These are phyloP conservation scores for Lepidostoma basale DNA, from an alignment of 1,140 invertebrate genomes.

Conservation along the genomic window DNA sequence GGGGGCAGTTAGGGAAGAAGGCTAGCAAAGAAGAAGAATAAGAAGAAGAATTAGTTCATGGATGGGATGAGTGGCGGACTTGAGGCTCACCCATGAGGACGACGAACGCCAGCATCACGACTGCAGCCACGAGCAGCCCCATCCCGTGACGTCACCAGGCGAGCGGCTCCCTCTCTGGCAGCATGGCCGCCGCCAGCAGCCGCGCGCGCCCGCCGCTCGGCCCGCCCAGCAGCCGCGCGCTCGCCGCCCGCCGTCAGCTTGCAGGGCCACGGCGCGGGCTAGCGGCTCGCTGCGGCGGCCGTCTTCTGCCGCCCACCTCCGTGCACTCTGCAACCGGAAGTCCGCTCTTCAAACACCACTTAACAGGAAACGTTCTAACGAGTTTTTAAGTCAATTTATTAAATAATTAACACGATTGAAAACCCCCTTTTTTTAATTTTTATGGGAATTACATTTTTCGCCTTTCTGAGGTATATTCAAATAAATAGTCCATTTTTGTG, in stretches of 20 bases:
- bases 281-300: neutral
- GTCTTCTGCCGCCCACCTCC: no score
- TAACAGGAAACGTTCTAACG: no score
- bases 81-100: conserved; percentile 40
- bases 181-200: conserved; percentile 40
- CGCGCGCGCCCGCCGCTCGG: conserved; percentile 6
- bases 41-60: neutral
- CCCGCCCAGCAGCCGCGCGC: conserved; percentile 7
- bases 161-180: conserved; percentile 35
- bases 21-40: no score
- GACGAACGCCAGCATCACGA: conserved; percentile 44
- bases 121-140: conserved; percentile 45
- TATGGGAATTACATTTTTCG: no score
- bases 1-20: no score
- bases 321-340: no score
- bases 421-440: no score
- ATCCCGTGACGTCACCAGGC: conserved; percentile 46
- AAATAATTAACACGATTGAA: no score
- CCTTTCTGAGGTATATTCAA: no score
- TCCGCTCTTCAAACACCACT: no score
- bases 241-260: neutral
- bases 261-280: neutral
- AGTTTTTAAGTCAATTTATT: no score
- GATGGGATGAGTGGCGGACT: neutral
- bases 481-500: no score